These are phyloP conservation scores for Echinometra lucunter DNA, from an alignment of 53 echinoderm and acorn worm genomes.

Conservation along the genomic window DNA sequence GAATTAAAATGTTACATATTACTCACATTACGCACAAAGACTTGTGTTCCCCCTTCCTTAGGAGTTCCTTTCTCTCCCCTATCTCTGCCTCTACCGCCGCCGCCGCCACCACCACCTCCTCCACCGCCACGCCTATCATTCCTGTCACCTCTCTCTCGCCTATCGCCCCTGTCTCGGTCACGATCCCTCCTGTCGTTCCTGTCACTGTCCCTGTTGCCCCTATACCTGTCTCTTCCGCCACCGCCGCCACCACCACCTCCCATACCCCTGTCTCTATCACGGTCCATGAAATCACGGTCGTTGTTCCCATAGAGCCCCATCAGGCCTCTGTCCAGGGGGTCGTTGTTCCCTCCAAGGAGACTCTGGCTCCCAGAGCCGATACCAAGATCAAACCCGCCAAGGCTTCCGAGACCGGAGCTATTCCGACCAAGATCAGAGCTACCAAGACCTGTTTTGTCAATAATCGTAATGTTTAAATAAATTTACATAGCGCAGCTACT, in stretches of 20 bases:
- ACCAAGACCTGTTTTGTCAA: constrained; percentile 33
- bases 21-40: constrained; percentile 97
- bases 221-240: constrained; percentile 37
- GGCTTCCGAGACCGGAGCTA: constrained; percentile 40
- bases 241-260: constrained; percentile 64
- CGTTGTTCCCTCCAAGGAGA: constrained; percentile 17
- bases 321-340: constrained; percentile 13
- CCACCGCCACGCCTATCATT: constrained; percentile 56
- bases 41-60: constrained; percentile 80
- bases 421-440: constrained; percentile 57
- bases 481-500: no score
- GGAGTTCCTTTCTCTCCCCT: constrained; percentile 50
- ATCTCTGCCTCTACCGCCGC: constrained; percentile 72
- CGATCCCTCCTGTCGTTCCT: constrained; percentile 71
- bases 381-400: constrained; percentile 63
- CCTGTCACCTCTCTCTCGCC: constrained; percentile 67
- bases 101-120: constrained; percentile 54
- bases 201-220: constrained; percentile 42
- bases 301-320: constrained; percentile 47
- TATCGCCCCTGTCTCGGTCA: constrained; percentile 72
- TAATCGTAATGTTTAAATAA: background rate
- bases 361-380: constrained; percentile 45
- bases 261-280: constrained; percentile 71
- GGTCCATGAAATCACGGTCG: constrained; percentile 68
- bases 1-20: background rate